Conservation (phyloP, 2,888 invertebrate species). For the Folsomia manolachei region DNA sequence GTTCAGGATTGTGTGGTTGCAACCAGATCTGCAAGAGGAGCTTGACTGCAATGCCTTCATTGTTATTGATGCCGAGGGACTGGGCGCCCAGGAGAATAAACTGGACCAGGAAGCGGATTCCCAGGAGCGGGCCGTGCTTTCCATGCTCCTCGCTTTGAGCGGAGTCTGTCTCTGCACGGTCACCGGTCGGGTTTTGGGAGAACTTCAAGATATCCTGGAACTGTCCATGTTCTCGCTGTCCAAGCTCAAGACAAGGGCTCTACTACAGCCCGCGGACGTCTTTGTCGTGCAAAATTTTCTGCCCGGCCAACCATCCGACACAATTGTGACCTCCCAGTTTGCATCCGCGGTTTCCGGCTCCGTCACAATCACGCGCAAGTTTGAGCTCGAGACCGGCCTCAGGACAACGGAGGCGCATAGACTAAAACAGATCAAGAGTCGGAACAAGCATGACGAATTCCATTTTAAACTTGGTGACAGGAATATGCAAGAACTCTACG, state of each 20-base stretch:
- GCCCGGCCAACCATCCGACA: neutral
- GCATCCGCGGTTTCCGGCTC: neutral
- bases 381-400: slow-evolving; percentile 8
- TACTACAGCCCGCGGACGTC: neutral
- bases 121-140: slow-evolving; percentile 8
- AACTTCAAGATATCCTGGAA: slow-evolving; percentile 18
- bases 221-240: neutral
- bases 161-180: slow-evolving; percentile 8
- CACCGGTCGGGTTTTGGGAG: slow-evolving; percentile 3
- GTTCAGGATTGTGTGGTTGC: slow-evolving; percentile 8
- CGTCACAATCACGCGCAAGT: neutral
- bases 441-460: slow-evolving; percentile 15
- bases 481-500: neutral
- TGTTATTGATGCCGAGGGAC: slow-evolving; percentile 22
- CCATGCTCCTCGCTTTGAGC: slow-evolving; percentile 21
- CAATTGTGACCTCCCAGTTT: neutral
- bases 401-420: neutral
- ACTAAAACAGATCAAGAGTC: slow-evolving; percentile 17
- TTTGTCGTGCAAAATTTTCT: neutral
- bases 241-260: slow-evolving; percentile 13
- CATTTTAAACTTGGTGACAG: neutral
- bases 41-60: slow-evolving; percentile 21
- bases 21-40: neutral
- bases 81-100: slow-evolving; percentile 9
- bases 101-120: slow-evolving; percentile 15